Conservation (phyloP, 2,888 invertebrate genomes). For the Amphipyra tragopoginis region DNA sequence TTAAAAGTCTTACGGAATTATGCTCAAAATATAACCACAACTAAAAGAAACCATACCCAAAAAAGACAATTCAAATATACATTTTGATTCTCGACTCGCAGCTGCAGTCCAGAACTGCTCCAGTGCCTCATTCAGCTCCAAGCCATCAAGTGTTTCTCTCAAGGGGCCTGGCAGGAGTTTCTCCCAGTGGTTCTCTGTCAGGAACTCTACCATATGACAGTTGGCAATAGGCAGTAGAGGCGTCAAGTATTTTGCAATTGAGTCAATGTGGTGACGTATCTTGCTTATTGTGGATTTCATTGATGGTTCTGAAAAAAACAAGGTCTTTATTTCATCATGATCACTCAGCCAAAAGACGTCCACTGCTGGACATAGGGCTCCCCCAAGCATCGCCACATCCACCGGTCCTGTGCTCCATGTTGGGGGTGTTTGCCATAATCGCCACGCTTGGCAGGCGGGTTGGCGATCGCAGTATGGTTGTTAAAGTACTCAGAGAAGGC, state of each 20-base stretch:
- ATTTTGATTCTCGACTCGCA: slow-evolving; percentile 23
- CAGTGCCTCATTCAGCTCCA: slow-evolving; percentile 81
- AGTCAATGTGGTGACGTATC: slow-evolving; percentile 81
- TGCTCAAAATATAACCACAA: no score
- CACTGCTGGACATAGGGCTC: no score
- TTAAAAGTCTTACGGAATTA: no score
- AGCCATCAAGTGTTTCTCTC: slow-evolving; percentile 82
- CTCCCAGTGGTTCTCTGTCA: slow-evolving; percentile 92
- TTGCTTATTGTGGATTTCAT: slow-evolving; percentile 69
- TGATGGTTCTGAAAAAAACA: slow-evolving; percentile 36
- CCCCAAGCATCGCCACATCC: no score
- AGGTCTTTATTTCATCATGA: no score
- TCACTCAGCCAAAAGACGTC: no score
- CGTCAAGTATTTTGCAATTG: slow-evolving; percentile 88
- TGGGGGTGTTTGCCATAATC: no score
- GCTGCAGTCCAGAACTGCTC: slow-evolving; percentile 85
- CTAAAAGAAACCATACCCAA: no score
- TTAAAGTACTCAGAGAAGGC: no score
- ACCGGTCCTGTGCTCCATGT: no score
- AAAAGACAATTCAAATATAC: not conserved
- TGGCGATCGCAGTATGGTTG: no score
- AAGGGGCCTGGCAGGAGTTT: slow-evolving; percentile 89
- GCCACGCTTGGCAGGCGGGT: no score
- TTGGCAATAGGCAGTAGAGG: slow-evolving; percentile 91
- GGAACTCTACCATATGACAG: slow-evolving; percentile 92